phyloP scores from a whole-genome alignment of 2,113 vertebrate species.

The Melanotaenia duboulayi region DNA sequence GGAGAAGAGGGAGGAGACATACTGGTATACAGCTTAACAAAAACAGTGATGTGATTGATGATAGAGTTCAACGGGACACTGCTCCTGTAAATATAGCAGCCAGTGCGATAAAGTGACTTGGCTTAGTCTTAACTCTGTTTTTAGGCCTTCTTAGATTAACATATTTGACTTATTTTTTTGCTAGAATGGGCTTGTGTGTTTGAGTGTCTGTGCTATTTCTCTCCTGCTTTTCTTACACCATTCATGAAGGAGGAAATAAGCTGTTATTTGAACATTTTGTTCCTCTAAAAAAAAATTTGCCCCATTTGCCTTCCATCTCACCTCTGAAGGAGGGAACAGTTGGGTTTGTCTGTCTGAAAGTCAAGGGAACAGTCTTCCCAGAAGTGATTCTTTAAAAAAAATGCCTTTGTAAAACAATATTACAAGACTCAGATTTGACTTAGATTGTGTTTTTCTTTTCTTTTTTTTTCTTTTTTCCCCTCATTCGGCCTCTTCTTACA shows the following conservation, averaged over 20 bases:
- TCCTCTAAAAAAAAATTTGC: not conserved
- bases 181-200: constrained; percentile 3
- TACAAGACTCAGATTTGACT: constrained; percentile 58
- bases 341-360: constrained; percentile 47
- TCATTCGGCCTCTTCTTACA: constrained; percentile 31
- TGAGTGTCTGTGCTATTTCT: constrained; percentile 11
- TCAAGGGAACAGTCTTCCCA: constrained; percentile 52
- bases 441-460: not conserved
- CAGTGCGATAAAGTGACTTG: constrained; percentile 1
- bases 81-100: constrained; percentile 51
- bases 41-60: constrained; percentile 65
- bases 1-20: constrained; percentile 62
- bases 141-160: constrained; percentile 10
- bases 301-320: constrained; percentile 23
- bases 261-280: constrained; percentile 12
- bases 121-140: constrained; percentile 46
- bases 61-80: constrained; percentile 27
- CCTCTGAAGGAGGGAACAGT: constrained; percentile 52
- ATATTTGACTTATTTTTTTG: constrained; percentile 31
- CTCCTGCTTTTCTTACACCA: constrained; percentile 4
- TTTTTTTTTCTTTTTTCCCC: not conserved
- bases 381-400: constrained; percentile 37
- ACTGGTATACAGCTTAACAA: constrained; percentile 72
- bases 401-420: constrained; percentile 43
- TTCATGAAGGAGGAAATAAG: constrained; percentile 22